These are phyloP conservation scores for Triplophysa yarkandensis DNA, from an alignment of 2,797 vertebrate genomes.

Conservation along the genomic window DNA sequence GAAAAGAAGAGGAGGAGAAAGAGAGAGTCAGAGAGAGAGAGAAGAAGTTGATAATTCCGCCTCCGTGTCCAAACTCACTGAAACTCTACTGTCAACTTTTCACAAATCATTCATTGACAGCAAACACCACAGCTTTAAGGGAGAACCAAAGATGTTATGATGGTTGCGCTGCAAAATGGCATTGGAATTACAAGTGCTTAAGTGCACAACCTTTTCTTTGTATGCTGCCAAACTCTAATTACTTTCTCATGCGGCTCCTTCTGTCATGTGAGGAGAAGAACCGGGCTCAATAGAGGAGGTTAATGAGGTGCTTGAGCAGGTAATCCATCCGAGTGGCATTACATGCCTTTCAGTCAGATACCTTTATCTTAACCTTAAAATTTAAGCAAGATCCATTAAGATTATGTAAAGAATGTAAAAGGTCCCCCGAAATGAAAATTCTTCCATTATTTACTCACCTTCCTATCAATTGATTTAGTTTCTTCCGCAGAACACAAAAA, in stretches of 20 bases:
- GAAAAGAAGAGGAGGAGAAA: slow-evolving; percentile 17
- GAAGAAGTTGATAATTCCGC: slow-evolving; percentile 4
- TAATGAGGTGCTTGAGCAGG: slow-evolving; percentile 29
- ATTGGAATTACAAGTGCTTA: slow-evolving; percentile 5
- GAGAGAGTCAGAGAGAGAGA: not conserved
- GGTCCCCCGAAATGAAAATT: not conserved
- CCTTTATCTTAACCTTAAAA: not conserved
- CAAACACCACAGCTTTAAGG: not conserved
- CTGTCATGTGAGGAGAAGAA: slow-evolving; percentile 6
- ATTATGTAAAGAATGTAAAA: slow-evolving; percentile 4
- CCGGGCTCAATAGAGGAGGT: slow-evolving; percentile 19
- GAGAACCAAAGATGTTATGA: not conserved
- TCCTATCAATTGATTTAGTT: no score
- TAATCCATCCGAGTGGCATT: not conserved
- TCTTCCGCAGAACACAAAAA: no score
- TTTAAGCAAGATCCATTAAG: not conserved
- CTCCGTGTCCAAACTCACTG: slow-evolving; percentile 12
- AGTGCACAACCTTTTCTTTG: slow-evolving; percentile 11
- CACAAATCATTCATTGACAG: not conserved
- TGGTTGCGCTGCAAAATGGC: slow-evolving; percentile 8
- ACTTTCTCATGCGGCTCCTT: not conserved
- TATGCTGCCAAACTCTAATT: not conserved
- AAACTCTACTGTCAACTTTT: slow-evolving; percentile 8
- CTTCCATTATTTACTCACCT: no score
- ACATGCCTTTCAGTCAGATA: not conserved